A percentile compares a stretch with the other conserved stretches of the same genome.
phyloP scores from a whole-genome alignment of 2,113 vertebrate genomes.

The Geococcyx californianus region DNA sequence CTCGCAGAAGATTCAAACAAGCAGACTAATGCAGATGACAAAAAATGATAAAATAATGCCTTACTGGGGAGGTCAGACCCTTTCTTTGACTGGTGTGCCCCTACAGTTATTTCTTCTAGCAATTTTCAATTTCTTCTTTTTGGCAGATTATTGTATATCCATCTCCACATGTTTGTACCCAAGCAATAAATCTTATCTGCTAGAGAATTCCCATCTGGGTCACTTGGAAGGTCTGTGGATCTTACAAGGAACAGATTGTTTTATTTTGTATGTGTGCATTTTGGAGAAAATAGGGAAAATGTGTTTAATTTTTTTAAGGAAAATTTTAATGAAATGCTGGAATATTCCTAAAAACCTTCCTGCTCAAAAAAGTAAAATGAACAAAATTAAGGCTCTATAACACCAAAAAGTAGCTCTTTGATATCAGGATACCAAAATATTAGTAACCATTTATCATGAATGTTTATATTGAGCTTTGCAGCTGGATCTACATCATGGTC shows the following conservation, averaged over 20 bases:
- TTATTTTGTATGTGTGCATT: neutral
- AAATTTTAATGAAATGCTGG: neutral
- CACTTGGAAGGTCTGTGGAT: conserved; percentile 21
- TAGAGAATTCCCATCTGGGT: neutral
- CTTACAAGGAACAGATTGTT: neutral
- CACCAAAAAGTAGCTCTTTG: neutral
- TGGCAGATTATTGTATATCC: conserved; percentile 18
- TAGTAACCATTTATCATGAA: neutral
- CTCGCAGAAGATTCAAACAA: conserved; percentile 47
- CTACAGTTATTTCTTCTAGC: conserved; percentile 28
- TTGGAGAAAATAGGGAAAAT: neutral
- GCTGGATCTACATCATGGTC: accelerated
- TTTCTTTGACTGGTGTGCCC: conserved; percentile 45
- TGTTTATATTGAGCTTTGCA: neutral
- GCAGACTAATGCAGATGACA: conserved; percentile 55
- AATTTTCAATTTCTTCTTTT: conserved; percentile 57
- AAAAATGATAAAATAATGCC: conserved; percentile 68
- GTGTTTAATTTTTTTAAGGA: neutral
- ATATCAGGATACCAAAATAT: neutral
- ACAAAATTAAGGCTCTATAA: neutral
- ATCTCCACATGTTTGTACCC: conserved; percentile 8
- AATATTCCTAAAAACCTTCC: neutral
- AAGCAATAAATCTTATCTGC: conserved; percentile 55
- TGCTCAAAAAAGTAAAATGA: neutral
- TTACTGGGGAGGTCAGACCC: conserved; percentile 36